Evolutionary conservation across 2,113 vertebrate species (phyloP).

Genomic region (Cheilinus undulatus): DNA sequence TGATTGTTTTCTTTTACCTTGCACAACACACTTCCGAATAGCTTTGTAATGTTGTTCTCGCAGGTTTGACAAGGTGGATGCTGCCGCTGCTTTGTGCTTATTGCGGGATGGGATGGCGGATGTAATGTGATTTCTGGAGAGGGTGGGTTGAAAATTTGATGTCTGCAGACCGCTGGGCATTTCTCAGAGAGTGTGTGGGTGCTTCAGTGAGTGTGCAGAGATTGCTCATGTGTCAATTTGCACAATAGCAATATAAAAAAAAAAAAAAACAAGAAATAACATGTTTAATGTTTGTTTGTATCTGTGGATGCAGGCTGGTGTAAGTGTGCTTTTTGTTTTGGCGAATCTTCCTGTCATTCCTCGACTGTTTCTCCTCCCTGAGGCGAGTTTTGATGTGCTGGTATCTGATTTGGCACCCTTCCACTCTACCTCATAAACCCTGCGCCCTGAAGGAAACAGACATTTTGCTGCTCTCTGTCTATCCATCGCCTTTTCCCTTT

Average conservation of each 20-base stretch:
- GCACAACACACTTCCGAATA: conserved; percentile 10
- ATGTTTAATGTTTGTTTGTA: conserved; percentile 12
- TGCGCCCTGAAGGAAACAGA: conserved; percentile 61
- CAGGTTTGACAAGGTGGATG: conserved; percentile 62
- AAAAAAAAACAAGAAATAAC: conserved; percentile 19
- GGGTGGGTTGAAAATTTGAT: conserved; percentile 54
- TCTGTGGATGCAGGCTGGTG: not conserved
- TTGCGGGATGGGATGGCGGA: conserved; percentile 38
- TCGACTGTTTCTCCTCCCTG: conserved; percentile 43
- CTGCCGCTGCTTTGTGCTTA: conserved; percentile 54
- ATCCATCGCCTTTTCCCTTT: conserved; percentile 44
- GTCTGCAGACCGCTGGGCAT: conserved; percentile 50
- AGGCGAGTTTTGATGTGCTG: conserved; percentile 63
- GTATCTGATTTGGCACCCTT: conserved; percentile 68
- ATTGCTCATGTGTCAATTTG: conserved; percentile 34
- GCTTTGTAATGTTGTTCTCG: conserved; percentile 40
- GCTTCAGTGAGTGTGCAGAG: conserved; percentile 3
- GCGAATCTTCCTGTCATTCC: conserved; percentile 45
- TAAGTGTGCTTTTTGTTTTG: conserved; percentile 56
- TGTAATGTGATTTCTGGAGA: conserved; percentile 65
- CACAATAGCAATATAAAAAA: conserved; percentile 13
- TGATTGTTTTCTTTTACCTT: conserved; percentile 58
- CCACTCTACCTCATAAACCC: conserved; percentile 65
- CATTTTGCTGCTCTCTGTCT: conserved; percentile 51
- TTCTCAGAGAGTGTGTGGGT: conserved; percentile 35